Evolutionary conservation across 2,797 vertebrate species (phyloP).

Genomic region (Ibycter americanus): DNA sequence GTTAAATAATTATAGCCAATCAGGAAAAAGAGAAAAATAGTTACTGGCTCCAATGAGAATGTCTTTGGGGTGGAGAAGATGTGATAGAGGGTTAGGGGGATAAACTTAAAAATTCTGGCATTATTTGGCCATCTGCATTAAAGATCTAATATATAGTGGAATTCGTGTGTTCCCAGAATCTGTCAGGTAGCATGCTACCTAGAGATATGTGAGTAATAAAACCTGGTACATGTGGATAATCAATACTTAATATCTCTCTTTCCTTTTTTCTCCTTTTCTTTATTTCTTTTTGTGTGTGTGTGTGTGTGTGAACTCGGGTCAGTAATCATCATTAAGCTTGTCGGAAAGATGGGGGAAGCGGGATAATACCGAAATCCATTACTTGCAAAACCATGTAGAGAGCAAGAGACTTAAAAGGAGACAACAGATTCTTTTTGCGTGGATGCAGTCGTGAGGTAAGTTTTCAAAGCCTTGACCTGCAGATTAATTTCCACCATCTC

Average conservation of each 20-base stretch:
- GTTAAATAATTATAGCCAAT: constrained; percentile 43
- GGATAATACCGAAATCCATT: not conserved
- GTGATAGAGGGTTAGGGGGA: not conserved
- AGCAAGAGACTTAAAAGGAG: not conserved
- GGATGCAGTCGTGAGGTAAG: not conserved
- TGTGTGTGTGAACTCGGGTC: not conserved
- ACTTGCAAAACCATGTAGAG: not conserved
- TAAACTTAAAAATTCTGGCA: constrained; percentile 30
- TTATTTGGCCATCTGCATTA: constrained; percentile 35
- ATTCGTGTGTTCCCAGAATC: constrained; percentile 25
- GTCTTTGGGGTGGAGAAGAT: constrained; percentile 1
- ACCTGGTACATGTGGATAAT: not conserved
- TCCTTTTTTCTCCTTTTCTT: not conserved
- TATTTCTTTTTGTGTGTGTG: not conserved
- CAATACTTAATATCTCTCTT: not conserved
- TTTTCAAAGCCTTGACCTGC: not conserved
- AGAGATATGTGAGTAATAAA: not conserved
- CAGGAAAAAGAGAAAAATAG: constrained; percentile 15
- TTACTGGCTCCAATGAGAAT: constrained; percentile 21
- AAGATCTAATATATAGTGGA: constrained; percentile 34
- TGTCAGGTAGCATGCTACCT: constrained; percentile 23
- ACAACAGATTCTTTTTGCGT: not conserved
- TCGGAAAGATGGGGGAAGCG: not conserved
- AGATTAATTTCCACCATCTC: not conserved
- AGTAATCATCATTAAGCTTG: not conserved